Base-by-base conservation (phyloP, 2,888 invertebrate species). In the Hymenopus coronatus region DNA sequence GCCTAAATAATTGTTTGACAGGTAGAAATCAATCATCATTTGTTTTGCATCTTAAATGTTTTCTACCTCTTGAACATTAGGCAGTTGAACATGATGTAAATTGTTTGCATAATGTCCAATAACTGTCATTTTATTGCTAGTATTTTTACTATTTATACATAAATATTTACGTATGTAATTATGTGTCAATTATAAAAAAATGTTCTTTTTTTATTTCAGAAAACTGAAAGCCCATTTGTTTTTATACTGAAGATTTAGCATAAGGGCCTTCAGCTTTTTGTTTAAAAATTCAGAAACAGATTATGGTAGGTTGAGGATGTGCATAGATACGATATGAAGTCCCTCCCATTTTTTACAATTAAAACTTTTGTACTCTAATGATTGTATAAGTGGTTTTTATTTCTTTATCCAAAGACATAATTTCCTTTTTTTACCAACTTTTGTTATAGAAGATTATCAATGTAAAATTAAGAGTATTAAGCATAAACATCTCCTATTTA, bases 51-150 rank as follows among this genome's bases (percentile, higher is more conserved):
- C 70, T 84, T 88, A 87, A 46, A 84, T 81, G 90, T 91, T 93
- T 93, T 93, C 94, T 93, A 92, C 93, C 92, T 93, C 94, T 94
- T 94, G 94, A 94, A 94, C 93, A 93, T 92, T 93, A 93, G 93
- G 94, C 92, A 91, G 27, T 88, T 87, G 33, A 88, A 90, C 88
- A 82, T 90, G 27, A 88, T 70, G 54, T 89, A 89, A 87, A 88
- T 89, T 89, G 88, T 88, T 87, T 89, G 33, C 81, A 85, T 88
- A 82, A 88, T 87, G 83, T 89, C 30, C 82, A 89, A 85, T 83
- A 33, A 85, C 28, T 87, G 87, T 85, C 83, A 87, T 87, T 86
- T 84, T 33, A 86, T 28, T 86, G 40, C 83, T 88, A 88, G 88
- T 89, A 88, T 88, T 89, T 89, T 85, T 89, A 89, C 85, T 88